These are phyloP conservation scores for Seriola rivoliana DNA, from an alignment of 2,113 vertebrate genomes.

Conservation along the genomic window DNA sequence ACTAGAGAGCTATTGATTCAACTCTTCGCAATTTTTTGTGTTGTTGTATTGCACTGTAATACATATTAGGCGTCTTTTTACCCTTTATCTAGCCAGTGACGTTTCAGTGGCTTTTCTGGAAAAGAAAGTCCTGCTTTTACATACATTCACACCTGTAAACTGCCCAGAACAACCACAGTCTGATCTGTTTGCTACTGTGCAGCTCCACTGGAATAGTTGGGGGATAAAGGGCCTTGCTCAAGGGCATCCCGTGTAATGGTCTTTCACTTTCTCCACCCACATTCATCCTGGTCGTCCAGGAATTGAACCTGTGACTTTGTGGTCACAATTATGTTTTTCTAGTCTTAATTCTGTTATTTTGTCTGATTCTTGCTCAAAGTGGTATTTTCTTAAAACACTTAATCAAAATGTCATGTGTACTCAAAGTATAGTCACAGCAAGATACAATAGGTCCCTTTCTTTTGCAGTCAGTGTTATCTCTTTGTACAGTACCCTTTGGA, in stretches of 20 bases:
- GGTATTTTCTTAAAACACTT: background rate
- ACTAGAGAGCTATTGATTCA: background rate
- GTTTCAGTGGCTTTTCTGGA: too few relatives aligned
- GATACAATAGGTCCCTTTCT: background rate
- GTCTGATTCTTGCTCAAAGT: background rate
- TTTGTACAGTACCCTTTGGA: background rate
- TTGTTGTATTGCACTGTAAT: too few relatives aligned
- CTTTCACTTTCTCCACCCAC: background rate
- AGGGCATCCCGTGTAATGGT: background rate
- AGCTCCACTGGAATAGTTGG: background rate
- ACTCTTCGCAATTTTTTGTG: background rate
- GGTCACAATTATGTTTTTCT: background rate
- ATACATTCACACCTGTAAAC: background rate
- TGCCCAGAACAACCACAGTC: background rate
- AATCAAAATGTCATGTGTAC: background rate
- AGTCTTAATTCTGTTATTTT: background rate
- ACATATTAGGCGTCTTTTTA: too few relatives aligned
- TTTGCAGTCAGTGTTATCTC: background rate
- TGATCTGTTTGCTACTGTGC: conserved; percentile 7
- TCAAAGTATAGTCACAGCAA: background rate
- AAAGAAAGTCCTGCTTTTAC: too few relatives aligned
- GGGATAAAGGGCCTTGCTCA: conserved; percentile 1
- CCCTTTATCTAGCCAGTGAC: too few relatives aligned
- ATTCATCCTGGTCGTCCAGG: conserved; percentile 1
- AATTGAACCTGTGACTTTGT: background rate